phyloP scores from a whole-genome alignment of 53 echinoderm and acorn worm species.

The Holothuria leucospilota region DNA sequence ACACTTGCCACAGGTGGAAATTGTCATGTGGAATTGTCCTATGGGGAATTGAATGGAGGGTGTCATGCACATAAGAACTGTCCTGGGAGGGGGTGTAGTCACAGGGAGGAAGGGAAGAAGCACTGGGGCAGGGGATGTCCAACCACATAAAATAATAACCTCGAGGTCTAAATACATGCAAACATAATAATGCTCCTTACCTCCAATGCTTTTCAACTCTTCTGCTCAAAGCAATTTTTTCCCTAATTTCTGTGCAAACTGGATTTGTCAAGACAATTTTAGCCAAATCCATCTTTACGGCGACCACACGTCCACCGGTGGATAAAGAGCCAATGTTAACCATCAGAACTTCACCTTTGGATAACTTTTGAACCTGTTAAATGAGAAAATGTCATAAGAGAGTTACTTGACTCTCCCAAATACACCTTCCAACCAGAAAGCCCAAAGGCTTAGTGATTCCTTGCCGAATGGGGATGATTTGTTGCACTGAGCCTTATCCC shows the following conservation, averaged over 20 bases:
- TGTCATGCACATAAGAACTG: too few relatives aligned
- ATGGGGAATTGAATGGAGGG: too few relatives aligned
- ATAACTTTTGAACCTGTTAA: constrained; percentile 92
- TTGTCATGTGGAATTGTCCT: too few relatives aligned
- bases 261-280: constrained; percentile 98
- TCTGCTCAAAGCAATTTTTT: constrained; percentile 97
- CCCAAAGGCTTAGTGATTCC: too few relatives aligned
- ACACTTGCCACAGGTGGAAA: too few relatives aligned
- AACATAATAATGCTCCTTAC: constrained; percentile 46
- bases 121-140: constrained; percentile 55
- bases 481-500: too few relatives aligned
- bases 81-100: too few relatives aligned
- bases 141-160: neutral
- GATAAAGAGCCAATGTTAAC: constrained; percentile 99
- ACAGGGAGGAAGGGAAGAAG: neutral
- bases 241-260: constrained; percentile 95
- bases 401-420: too few relatives aligned
- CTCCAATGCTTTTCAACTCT: constrained; percentile 99
- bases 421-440: too few relatives aligned
- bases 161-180: neutral
- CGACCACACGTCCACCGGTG: constrained; percentile 95
- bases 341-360: constrained; percentile 96
- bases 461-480: too few relatives aligned
- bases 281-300: constrained; percentile 99
- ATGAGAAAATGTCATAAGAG: constrained; percentile 9